Evolutionary conservation across 2,797 vertebrate species (phyloP).

Genomic region (Heteromormyrus szaboi): DNA sequence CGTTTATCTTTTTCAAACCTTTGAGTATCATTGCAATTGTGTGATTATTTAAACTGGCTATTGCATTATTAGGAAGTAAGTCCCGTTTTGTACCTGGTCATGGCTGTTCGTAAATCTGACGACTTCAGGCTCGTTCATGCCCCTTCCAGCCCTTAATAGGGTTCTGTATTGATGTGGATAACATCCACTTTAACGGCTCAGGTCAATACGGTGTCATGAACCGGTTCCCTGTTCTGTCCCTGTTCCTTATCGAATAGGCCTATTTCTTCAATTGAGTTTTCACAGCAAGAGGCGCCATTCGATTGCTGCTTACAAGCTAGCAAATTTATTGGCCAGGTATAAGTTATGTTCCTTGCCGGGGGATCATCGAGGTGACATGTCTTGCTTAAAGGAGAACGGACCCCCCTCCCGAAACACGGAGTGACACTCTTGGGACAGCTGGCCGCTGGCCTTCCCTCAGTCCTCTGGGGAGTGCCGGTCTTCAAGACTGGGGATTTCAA

Average conservation of each 20-base stretch:
- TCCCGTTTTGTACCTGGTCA: background rate
- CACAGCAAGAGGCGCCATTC: background rate
- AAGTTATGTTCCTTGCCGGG: background rate
- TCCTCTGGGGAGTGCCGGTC: background rate
- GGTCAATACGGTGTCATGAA: background rate
- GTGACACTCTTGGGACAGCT: background rate
- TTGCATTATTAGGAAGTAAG: background rate
- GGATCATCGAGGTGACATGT: background rate
- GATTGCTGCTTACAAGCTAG: background rate
- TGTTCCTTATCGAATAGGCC: background rate
- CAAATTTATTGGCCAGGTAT: conserved; percentile 4
- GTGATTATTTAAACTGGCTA: background rate
- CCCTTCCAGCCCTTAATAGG: background rate
- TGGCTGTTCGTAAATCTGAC: background rate
- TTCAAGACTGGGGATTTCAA: background rate
- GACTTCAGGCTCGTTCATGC: background rate
- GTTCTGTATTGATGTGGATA: background rate
- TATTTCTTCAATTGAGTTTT: background rate
- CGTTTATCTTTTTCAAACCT: background rate
- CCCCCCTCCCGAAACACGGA: background rate
- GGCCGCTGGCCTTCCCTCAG: background rate
- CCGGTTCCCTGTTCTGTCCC: background rate
- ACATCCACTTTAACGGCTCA: background rate
- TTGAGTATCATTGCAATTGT: background rate
- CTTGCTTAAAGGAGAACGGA: background rate